These are phyloP conservation scores for Luffia ferchaultella DNA, from an alignment of 2,888 invertebrate species.

Conservation along the genomic window DNA sequence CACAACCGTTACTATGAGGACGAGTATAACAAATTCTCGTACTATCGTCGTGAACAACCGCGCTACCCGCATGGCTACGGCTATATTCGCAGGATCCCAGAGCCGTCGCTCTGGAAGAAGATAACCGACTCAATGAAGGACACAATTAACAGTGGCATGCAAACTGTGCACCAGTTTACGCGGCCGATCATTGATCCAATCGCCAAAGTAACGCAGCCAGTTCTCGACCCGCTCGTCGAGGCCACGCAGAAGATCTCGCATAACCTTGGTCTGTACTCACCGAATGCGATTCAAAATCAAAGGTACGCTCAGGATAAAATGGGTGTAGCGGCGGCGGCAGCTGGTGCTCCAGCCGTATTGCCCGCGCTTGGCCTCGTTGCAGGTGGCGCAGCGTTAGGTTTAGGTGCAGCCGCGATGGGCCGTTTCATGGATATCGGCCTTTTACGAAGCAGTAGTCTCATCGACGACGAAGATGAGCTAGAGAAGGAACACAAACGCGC, in stretches of 20 bases:
- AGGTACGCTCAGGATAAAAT: conserved; percentile 70
- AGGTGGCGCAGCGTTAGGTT: conserved; percentile 82
- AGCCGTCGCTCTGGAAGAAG: conserved; percentile 76
- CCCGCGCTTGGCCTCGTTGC: conserved; percentile 81
- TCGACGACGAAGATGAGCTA: conserved; percentile 37
- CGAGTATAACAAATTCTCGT: conserved; percentile 60
- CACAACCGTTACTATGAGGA: conserved; percentile 55
- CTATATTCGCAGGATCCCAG: conserved; percentile 62
- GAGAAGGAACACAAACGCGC: conserved; percentile 68
- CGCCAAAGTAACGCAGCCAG: conserved; percentile 68
- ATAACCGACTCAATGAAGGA: conserved; percentile 77
- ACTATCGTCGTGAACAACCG: conserved; percentile 61
- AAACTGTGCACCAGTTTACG: conserved; percentile 72
- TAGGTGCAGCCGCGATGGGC: conserved; percentile 83
- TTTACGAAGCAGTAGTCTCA: conserved; percentile 59
- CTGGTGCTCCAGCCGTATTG: conserved; percentile 65
- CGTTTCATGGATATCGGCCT: conserved; percentile 72
- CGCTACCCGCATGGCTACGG: conserved; percentile 69
- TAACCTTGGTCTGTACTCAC: conserved; percentile 72
- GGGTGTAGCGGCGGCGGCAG: conserved; percentile 63
- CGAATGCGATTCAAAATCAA: conserved; percentile 45
- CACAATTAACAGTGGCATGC: conserved; percentile 74
- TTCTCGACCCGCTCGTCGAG: conserved; percentile 78
- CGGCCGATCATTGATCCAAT: conserved; percentile 68
- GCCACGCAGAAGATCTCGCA: conserved; percentile 82